These are phyloP conservation scores for Diglossa brunneiventris DNA, from an alignment of 2,113 vertebrate genomes.

Conservation along the genomic window DNA sequence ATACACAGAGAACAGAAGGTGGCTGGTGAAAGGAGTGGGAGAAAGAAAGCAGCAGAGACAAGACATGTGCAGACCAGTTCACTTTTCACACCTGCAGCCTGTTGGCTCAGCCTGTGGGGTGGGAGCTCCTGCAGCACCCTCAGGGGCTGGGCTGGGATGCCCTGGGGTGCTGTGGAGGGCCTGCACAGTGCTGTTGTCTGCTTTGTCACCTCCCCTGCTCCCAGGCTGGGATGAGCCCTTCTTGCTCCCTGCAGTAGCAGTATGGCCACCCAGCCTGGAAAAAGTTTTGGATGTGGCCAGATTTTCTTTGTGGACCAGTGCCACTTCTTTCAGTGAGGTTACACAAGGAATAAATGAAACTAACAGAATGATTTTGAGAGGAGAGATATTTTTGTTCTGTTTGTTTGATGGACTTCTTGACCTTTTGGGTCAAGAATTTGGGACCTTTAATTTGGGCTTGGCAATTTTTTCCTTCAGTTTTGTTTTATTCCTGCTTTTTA, in stretches of 20 bases:
- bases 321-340: neutral
- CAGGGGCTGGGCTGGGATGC: neutral
- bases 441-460: neutral
- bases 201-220: neutral
- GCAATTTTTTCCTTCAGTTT: neutral
- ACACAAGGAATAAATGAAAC: neutral
- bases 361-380: neutral
- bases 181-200: fast-evolving
- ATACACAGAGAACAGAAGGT: neutral
- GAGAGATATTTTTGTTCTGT: neutral
- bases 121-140: neutral
- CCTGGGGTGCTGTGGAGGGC: fast-evolving
- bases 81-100: neutral
- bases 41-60: neutral
- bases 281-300: neutral
- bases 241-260: neutral
- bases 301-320: neutral
- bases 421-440: neutral
- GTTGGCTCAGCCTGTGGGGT: neutral
- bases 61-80: neutral
- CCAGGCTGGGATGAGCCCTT: neutral
- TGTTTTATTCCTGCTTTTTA: slow-evolving; percentile 2
- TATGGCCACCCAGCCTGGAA: neutral
- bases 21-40: neutral
- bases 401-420: neutral